Evolutionary conservation across 2,797 vertebrate species (phyloP).

Genomic region (Ataeniobius toweri): DNA sequence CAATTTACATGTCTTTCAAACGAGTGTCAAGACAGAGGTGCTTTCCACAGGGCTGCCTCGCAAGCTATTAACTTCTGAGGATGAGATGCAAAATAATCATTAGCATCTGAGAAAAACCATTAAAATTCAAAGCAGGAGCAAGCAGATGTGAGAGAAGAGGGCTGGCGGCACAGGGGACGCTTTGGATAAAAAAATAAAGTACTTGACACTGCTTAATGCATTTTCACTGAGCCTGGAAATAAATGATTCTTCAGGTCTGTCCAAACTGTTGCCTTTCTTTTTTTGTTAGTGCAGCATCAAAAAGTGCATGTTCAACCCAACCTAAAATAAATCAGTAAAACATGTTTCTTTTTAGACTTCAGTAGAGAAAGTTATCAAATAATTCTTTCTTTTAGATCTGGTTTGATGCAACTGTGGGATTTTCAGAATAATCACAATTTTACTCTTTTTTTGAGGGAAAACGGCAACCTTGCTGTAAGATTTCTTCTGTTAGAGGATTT

Average conservation of each 20-base stretch:
- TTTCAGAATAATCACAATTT: neutral
- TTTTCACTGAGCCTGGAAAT: constrained; percentile 39
- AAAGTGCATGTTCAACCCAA: neutral
- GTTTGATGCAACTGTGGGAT: neutral
- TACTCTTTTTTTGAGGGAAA: neutral
- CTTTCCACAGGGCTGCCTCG: constrained; percentile 51
- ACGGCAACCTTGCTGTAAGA: constrained; percentile 6
- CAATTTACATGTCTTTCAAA: constrained; percentile 74
- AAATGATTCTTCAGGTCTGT: constrained; percentile 8
- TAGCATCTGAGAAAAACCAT: constrained; percentile 70
- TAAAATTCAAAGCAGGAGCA: constrained; percentile 72
- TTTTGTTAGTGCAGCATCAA: neutral
- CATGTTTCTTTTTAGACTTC: neutral
- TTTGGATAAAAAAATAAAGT: constrained; percentile 24
- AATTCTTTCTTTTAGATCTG: neutral
- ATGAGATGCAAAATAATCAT: constrained; percentile 69
- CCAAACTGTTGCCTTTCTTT: neutral
- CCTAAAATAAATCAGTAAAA: neutral
- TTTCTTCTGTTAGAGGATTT: constrained; percentile 7
- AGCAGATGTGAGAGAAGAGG: constrained; percentile 66
- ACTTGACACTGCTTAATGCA: constrained; percentile 17
- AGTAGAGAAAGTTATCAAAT: neutral
- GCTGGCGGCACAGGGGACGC: constrained; percentile 28
- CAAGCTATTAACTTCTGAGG: constrained; percentile 73
- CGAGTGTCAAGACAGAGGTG: constrained; percentile 57